Percentiles rank a stretch among this genome's conserved stretches.
phyloP scores from a whole-genome alignment of 2,113 vertebrate species.

The Chionis minor region DNA sequence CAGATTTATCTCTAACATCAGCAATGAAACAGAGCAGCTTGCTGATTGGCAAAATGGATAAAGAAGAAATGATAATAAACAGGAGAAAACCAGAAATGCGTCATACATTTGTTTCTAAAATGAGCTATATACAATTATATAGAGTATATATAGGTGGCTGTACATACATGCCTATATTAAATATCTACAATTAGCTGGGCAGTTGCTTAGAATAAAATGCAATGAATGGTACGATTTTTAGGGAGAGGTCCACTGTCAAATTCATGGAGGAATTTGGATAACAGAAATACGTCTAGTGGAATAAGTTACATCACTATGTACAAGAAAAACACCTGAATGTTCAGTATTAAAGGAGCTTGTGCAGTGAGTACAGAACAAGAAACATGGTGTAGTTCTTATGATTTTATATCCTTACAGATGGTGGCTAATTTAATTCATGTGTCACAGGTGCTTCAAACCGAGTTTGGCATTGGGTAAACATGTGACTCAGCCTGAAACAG shows the following conservation, averaged over 20 bases:
- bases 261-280: not conserved
- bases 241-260: not conserved
- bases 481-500: not conserved
- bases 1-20: not conserved
- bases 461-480: not conserved
- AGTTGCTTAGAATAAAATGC: not conserved
- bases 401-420: not conserved
- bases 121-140: not conserved
- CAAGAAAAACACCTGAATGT: not conserved
- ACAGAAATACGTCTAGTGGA: not conserved
- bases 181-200: not conserved
- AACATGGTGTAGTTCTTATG: not conserved
- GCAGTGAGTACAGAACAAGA: not conserved
- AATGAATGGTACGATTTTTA: not conserved
- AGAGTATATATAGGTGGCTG: not conserved
- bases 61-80: not conserved
- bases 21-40: not conserved
- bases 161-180: not conserved
- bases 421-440: not conserved
- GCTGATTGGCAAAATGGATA: not conserved
- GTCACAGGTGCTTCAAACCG: not conserved
- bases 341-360: not conserved
- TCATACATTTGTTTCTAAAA: not conserved
- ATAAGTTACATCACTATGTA: not conserved
- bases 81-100: not conserved